Evolutionary conservation across 2,113 vertebrate genomes (phyloP), one percentile per base, ranked within the genome.

Genomic region (Hassar affinis): DNA sequence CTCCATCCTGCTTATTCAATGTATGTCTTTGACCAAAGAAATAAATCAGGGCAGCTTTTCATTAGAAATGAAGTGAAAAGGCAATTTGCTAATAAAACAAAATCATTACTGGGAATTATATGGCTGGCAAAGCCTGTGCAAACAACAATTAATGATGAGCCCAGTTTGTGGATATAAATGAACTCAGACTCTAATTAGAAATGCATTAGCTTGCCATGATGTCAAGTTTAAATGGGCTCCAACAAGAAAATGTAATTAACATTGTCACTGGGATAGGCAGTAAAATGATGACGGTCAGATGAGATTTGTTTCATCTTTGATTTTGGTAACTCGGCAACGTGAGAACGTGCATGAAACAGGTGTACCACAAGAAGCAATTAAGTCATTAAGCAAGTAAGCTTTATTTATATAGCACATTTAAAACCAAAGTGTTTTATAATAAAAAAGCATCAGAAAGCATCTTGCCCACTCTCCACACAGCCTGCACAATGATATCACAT

Each of bases 311-410:
- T 27, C 20, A 71, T 33, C 81, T n/a, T n/a, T n/a, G n/a, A 69
- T 78, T 54, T 20, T 38, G 62, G 79, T 68, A 56, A 33, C 86
- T 25, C 72, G 56, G 84, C 75, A 84, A 81, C n/a, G 27, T 84
- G 85, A 83, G 87, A 86, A 88, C 3, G 64, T 71, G 78, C 66
- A 38, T 76, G 38, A 8, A 88, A 85, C 88, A 91, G 84, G 90
- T 91, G 89, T 86, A 80, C 86, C 80, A 85, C 61, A 57, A 74
- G 69, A 45, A 42, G 38, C 6, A 42, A 42, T 42, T 42, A 42
- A 42, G 38, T 42, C 2, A 42, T 2, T 42, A 42, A 42, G 38
- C 38, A 42, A 42, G 38, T 42, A 42, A 42, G 38, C 38, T 42
- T 42, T 42, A 42, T 42, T n/a, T n/a, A n/a, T n/a, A n/a, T n/a